A percentile compares a stretch with the other conserved stretches of the same genome.
phyloP scores from a whole-genome alignment of 2,797 vertebrate genomes.

The Microhierax caerulescens region DNA sequence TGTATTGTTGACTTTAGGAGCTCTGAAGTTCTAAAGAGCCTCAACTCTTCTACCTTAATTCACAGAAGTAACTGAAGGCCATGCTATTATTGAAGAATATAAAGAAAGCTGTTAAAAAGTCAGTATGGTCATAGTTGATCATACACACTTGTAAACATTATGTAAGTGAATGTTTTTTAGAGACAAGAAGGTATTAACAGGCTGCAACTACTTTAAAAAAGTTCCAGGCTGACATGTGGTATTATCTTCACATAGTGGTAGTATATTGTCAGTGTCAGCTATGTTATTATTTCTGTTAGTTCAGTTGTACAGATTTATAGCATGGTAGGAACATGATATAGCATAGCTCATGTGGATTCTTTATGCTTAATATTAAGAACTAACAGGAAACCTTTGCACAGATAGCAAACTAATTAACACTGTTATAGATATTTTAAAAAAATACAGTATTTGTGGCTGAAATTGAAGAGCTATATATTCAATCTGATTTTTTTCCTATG shows the following conservation, averaged over 20 bases:
- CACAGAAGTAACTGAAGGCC: not conserved
- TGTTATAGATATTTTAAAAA: not conserved
- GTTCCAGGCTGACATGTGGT: not conserved
- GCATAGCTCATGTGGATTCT: not conserved
- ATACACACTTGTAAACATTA: not conserved
- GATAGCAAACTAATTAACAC: not conserved
- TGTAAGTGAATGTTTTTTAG: not conserved
- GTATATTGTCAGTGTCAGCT: not conserved
- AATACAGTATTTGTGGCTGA: not conserved
- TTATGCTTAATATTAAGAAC: not conserved
- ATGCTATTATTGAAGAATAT: not conserved
- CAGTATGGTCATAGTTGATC: not conserved
- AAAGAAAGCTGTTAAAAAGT: not conserved
- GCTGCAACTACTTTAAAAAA: not conserved
- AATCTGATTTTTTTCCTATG: not conserved
- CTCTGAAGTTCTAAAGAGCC: not conserved
- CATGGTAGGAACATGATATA: not conserved
- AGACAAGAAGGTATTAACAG: not conserved
- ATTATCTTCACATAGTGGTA: not conserved
- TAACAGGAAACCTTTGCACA: not conserved
- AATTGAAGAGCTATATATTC: not conserved
- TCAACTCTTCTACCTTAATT: not conserved
- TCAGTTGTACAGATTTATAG: not conserved
- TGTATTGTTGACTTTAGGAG: not conserved
- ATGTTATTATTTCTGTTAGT: not conserved